A percentile compares a stretch with the other conserved stretches of the same genome.
Evolutionary conservation across 1,140 invertebrate species (phyloP).

Genomic region (Trinorchestia longiramus): DNA sequence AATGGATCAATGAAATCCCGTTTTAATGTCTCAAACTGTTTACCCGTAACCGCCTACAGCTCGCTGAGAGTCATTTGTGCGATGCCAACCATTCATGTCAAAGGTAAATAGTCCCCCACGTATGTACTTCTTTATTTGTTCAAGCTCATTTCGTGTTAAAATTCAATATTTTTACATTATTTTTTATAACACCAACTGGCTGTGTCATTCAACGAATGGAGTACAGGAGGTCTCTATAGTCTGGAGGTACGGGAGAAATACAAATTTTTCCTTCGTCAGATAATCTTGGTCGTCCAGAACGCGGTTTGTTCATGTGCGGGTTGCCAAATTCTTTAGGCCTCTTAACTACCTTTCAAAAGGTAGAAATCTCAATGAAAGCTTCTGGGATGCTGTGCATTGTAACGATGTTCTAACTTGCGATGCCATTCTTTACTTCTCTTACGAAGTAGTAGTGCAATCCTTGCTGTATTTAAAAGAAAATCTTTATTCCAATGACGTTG

Average conservation of each 20-base stretch:
- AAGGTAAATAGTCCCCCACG: background rate
- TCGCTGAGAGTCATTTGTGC: background rate
- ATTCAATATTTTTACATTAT: no score
- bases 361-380: background rate
- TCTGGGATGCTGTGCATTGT: background rate
- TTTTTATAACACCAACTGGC: background rate
- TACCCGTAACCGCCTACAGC: background rate
- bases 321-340: background rate
- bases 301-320: background rate
- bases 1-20: no score
- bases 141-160: no score
- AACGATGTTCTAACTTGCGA: background rate
- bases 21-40: background rate
- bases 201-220: background rate
- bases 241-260: background rate
- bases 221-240: background rate
- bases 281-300: background rate
- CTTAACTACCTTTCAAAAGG: background rate
- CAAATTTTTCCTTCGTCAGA: background rate
- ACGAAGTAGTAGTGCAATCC: background rate
- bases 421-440: background rate
- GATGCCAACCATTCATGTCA: background rate
- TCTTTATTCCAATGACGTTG: no score
- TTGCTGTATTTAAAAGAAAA: no score
- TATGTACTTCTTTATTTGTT: background rate